Percentiles rank a stretch among this genome's conserved stretches.
These are phyloP conservation scores for Plagodis dolabraria DNA, from an alignment of 2,888 invertebrate species.

Conservation along the genomic window DNA sequence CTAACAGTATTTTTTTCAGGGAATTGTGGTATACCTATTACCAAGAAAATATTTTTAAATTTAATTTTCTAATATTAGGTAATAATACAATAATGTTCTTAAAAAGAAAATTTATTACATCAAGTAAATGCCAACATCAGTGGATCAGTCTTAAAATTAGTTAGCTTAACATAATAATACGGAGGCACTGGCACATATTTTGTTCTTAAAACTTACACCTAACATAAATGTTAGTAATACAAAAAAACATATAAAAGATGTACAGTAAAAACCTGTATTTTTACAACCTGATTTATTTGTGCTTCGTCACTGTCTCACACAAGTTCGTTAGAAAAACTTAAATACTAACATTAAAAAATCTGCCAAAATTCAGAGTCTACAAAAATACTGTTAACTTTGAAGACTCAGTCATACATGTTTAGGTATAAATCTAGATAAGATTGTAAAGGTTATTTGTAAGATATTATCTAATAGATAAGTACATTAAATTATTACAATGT, in stretches of 20 bases:
- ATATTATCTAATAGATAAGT: slow-evolving; percentile 17
- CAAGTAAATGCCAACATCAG: slow-evolving; percentile 75
- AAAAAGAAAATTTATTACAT: slow-evolving; percentile 72
- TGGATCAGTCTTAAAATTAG: slow-evolving; percentile 79
- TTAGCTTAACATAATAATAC: slow-evolving; percentile 67
- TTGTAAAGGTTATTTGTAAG: slow-evolving; percentile 21
- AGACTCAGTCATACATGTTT: slow-evolving; percentile 18
- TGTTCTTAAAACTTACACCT: slow-evolving; percentile 46
- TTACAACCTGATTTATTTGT: slow-evolving; percentile 46
- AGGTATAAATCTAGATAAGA: slow-evolving; percentile 23
- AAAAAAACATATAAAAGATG: slow-evolving; percentile 32
- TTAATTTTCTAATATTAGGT: neutral
- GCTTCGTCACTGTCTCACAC: slow-evolving; percentile 2
- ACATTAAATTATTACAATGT: slow-evolving; percentile 7
- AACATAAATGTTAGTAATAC: slow-evolving; percentile 41
- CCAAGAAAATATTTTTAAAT: too few relatives aligned
- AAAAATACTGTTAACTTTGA: slow-evolving; percentile 11
- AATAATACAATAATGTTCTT: slow-evolving; percentile 25
- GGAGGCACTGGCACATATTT: slow-evolving; percentile 79
- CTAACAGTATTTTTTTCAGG: too few relatives aligned
- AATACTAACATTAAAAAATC: slow-evolving; percentile 2
- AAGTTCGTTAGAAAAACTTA: slow-evolving; percentile 10
- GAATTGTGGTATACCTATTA: too few relatives aligned
- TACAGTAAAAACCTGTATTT: slow-evolving; percentile 51
- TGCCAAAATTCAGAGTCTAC: slow-evolving; percentile 6